Conservation (phyloP, 2,797 vertebrate genomes). For the Pelobates cultripes region DNA sequence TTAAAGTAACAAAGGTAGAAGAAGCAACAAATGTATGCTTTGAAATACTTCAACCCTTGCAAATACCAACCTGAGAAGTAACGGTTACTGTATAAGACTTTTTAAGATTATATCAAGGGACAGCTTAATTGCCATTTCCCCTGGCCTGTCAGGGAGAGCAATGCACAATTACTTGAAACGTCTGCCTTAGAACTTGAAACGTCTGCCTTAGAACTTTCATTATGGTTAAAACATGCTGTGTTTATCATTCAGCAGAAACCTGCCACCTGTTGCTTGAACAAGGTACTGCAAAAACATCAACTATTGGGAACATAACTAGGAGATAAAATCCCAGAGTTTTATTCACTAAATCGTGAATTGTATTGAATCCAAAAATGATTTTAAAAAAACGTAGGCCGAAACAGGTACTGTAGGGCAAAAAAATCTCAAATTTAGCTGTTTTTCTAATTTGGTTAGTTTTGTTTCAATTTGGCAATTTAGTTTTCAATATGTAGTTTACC, state of each 20-base stretch:
- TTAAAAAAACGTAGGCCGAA: too few species aligned
- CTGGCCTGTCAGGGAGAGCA: slow-evolving; percentile 43
- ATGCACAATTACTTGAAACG: not conserved
- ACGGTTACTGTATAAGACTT: slow-evolving; percentile 1
- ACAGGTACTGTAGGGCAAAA: too few species aligned
- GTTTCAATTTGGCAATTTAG: too few species aligned
- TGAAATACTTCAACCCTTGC: not conserved
- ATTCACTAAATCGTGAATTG: too few species aligned
- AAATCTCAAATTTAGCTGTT: too few species aligned
- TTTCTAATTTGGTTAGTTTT: too few species aligned
- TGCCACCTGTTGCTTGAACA: slow-evolving; percentile 11
- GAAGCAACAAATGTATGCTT: not conserved
- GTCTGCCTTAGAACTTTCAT: slow-evolving; percentile 11
- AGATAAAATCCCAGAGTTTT: too few species aligned
- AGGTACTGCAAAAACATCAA: too few species aligned
- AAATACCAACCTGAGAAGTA: not conserved
- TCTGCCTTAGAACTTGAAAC: slow-evolving; percentile 17
- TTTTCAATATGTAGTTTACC: too few species aligned
- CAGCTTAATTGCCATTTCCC: slow-evolving; percentile 52
- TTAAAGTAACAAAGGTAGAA: not conserved
- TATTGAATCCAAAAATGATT: too few species aligned
- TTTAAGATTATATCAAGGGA: slow-evolving; percentile 17
- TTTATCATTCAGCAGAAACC: not conserved
- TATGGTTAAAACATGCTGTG: not conserved
- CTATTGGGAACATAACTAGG: too few species aligned